A percentile compares a stretch with the other conserved stretches of the same genome.
Conservation (phyloP, 2,113 vertebrate genomes). For the Barnardius zonarius region DNA sequence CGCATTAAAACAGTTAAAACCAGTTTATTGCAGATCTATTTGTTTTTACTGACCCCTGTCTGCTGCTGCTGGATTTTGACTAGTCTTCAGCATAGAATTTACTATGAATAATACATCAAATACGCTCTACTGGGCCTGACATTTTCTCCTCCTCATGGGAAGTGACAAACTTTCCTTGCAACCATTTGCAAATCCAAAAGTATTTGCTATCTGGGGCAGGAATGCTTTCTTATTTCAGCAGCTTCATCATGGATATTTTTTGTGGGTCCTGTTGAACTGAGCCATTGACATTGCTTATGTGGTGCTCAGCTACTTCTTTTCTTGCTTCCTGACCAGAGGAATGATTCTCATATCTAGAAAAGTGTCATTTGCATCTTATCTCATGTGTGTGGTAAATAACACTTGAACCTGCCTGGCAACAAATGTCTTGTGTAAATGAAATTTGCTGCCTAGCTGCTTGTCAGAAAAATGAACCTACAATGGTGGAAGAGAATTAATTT, state of each 20-base stretch:
- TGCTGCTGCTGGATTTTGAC: background rate
- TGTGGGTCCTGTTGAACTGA: background rate
- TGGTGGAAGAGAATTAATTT: background rate
- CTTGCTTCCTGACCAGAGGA: background rate
- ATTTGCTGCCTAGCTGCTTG: background rate
- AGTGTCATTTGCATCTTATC: background rate
- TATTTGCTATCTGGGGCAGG: background rate
- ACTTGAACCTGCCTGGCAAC: background rate
- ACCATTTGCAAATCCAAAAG: background rate
- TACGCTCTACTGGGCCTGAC: background rate
- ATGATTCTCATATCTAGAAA: background rate
- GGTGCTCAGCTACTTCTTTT: background rate
- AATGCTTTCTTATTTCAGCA: background rate
- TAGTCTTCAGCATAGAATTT: background rate
- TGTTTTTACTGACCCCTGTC: background rate
- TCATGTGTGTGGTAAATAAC: background rate
- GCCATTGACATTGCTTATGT: background rate
- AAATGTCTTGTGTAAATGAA: background rate
- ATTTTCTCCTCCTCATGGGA: background rate
- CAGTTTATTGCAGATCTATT: background rate
- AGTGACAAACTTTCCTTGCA: background rate
- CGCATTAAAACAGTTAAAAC: background rate
- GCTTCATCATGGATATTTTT: background rate
- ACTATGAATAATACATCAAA: background rate
- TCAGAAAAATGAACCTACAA: background rate